Percentiles rank a stretch among this genome's conserved stretches.
phyloP scores from a whole-genome alignment of 2,888 invertebrate species.

The Drosophila aldrichi region DNA sequence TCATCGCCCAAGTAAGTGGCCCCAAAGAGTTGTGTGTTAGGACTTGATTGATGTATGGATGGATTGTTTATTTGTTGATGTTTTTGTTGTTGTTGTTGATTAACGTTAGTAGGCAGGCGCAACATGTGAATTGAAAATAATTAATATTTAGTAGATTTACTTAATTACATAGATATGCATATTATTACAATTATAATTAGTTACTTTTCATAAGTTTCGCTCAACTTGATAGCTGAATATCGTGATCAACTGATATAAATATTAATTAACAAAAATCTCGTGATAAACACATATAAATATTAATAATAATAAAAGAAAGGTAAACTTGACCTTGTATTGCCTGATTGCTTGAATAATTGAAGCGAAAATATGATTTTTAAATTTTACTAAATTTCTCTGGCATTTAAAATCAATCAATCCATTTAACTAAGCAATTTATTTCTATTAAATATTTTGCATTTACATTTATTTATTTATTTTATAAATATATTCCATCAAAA shows the following conservation, averaged over 20 bases:
- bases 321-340: neutral
- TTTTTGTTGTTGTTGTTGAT: conserved; percentile 29
- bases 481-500: too few species aligned
- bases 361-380: neutral
- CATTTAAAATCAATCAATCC: too few species aligned
- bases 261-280: neutral
- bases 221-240: conserved; percentile 9
- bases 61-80: conserved; percentile 14
- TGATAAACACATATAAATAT: conserved; percentile 2
- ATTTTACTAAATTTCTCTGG: neutral
- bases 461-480: neutral
- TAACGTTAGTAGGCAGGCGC: conserved; percentile 67
- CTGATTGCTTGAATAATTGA: neutral
- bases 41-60: conserved; percentile 73
- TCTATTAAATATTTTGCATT: neutral
- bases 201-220: conserved; percentile 18
- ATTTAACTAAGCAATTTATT: neutral
- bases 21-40: conserved; percentile 85
- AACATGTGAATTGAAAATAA: conserved; percentile 68
- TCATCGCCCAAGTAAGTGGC: conserved; percentile 84
- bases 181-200: conserved; percentile 26
- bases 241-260: conserved; percentile 1
- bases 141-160: conserved; percentile 36
- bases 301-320: neutral
- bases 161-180: conserved; percentile 19